These are phyloP conservation scores for Rhodeus uyekii DNA, from an alignment of 2,797 vertebrate genomes.

Conservation along the genomic window DNA sequence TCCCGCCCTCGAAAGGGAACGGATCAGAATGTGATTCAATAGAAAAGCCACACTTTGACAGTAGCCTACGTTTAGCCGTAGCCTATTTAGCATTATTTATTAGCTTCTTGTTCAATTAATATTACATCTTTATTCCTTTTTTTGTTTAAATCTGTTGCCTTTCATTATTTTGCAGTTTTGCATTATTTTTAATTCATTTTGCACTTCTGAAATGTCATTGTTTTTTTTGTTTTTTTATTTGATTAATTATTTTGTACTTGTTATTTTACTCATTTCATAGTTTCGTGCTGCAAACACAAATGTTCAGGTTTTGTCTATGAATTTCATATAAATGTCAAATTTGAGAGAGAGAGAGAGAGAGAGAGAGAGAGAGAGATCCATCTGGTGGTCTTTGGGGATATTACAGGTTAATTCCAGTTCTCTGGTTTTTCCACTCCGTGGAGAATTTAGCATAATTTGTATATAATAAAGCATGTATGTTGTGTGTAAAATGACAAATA, in stretches of 20 bases:
- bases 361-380: conserved; percentile 2
- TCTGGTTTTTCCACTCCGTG: not conserved
- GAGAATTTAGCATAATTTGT: not conserved
- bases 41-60: not conserved
- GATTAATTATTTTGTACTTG: not conserved
- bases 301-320: not conserved
- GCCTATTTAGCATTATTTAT: not conserved
- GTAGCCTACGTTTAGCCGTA: not conserved
- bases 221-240: not conserved
- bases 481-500: not conserved
- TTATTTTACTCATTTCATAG: not conserved
- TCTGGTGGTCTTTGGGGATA: conserved; percentile 37
- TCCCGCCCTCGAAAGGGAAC: no score
- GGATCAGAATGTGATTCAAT: no score
- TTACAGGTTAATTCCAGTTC: not conserved
- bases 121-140: not conserved
- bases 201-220: not conserved
- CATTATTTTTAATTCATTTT: not conserved
- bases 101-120: not conserved
- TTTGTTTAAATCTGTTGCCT: not conserved
- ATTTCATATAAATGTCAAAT: not conserved
- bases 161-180: not conserved
- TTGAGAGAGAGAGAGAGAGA: not conserved
- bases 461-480: not conserved
- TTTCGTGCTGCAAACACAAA: not conserved